A percentile compares a stretch with the other conserved stretches of the same genome.
Conservation (phyloP, 1,140 invertebrate genomes). For the Heliconius eleuchia region DNA sequence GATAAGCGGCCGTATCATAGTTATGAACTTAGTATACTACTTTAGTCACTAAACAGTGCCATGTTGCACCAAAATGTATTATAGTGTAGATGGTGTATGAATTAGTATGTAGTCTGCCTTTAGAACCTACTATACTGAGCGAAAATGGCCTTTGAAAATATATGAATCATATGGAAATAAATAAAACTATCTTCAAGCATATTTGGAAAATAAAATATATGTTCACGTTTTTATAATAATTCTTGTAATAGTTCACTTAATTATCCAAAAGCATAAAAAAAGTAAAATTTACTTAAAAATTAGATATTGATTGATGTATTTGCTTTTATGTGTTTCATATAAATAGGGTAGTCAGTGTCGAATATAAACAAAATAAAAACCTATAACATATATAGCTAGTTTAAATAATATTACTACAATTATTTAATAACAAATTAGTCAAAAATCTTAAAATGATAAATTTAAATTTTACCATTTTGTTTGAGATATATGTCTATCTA, state of each 20-base stretch:
- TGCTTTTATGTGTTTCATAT: neutral
- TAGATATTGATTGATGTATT: no score
- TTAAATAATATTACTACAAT: neutral
- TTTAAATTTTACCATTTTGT: neutral
- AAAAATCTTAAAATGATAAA: no score
- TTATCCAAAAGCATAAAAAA: no score
- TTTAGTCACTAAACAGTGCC: conserved; percentile 32
- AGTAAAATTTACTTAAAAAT: no score
- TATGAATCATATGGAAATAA: no score
- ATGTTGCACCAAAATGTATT: conserved; percentile 38
- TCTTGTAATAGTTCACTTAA: no score
- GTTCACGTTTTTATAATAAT: no score
- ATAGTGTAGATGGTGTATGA: conserved; percentile 28
- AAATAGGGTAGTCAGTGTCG: neutral
- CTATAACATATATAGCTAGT: neutral
- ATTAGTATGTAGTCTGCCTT: conserved; percentile 5
- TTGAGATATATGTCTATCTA: conserved; percentile 15
- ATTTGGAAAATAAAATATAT: no score
- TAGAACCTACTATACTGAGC: neutral
- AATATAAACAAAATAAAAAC: neutral
- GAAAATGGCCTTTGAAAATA: neutral
- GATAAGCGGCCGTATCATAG: conserved; percentile 13
- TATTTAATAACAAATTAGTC: neutral
- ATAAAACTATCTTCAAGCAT: no score
- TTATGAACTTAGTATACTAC: conserved; percentile 14